Conservation (phyloP, 2,797 vertebrate species). For the Siniperca obscura region DNA sequence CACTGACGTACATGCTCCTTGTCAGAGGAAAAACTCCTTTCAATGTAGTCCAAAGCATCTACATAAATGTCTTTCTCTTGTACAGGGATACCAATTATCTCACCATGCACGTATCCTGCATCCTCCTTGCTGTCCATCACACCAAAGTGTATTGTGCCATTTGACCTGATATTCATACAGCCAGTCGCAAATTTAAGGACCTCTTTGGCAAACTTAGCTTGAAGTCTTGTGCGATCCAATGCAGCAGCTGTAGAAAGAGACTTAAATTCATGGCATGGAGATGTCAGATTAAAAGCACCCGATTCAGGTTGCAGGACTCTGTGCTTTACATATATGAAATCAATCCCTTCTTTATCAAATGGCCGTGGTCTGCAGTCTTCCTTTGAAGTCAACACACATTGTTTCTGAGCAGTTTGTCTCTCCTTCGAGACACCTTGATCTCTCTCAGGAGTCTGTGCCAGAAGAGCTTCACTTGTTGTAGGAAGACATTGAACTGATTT, state of each 20-base stretch:
- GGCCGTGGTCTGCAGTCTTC: conserved; percentile 81
- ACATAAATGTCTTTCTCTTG: conserved; percentile 80
- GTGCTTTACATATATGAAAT: conserved; percentile 85
- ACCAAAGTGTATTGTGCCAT: conserved; percentile 91
- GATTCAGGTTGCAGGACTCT: conserved; percentile 87
- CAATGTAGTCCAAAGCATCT: conserved; percentile 86
- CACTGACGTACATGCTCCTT: conserved; percentile 82
- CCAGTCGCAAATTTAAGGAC: conserved; percentile 87
- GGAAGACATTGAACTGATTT: background rate
- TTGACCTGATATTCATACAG: conserved; percentile 89
- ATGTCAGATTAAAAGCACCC: conserved; percentile 82
- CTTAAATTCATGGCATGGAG: conserved; percentile 90
- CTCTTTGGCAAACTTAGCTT: conserved; percentile 87
- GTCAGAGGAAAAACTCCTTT: conserved; percentile 77
- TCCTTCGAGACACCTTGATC: conserved; percentile 2
- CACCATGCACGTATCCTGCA: conserved; percentile 80
- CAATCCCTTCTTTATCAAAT: conserved; percentile 78
- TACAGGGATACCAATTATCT: conserved; percentile 85
- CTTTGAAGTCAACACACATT: conserved; percentile 39
- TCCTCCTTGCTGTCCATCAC: conserved; percentile 86
- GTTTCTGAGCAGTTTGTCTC: conserved; percentile 22
- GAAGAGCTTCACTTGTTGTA: background rate
- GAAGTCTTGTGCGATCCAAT: conserved; percentile 79
- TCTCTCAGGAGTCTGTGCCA: background rate
- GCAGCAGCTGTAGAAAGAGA: conserved; percentile 80